Percentiles rank a stretch among this genome's conserved stretches.
Conservation (phyloP, 1,140 invertebrate species). For the Hydropsyche tenuis region DNA sequence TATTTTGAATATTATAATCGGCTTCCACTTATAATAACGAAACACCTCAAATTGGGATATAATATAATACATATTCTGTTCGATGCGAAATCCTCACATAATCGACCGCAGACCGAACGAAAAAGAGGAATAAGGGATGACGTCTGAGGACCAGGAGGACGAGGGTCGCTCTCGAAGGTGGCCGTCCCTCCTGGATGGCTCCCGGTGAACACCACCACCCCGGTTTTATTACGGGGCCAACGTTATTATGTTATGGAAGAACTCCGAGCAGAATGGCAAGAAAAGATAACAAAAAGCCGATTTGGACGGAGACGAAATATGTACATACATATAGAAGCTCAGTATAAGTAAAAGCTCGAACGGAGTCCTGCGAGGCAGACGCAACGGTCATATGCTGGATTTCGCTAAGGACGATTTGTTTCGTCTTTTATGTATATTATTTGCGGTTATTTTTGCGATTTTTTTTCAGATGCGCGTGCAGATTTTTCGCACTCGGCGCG, state of each 20-base stretch:
- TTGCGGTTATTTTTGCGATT: slow-evolving; percentile 40
- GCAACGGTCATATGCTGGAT: slow-evolving; percentile 48
- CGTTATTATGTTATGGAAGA: slow-evolving; percentile 51
- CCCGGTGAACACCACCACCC: neutral
- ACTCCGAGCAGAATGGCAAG: slow-evolving; percentile 51
- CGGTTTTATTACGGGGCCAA: slow-evolving; percentile 49
- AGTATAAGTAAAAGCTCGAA: too few relatives aligned
- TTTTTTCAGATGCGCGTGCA: neutral
- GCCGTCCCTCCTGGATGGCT: neutral
- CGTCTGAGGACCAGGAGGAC: too few relatives aligned
- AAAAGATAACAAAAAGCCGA: slow-evolving; percentile 52
- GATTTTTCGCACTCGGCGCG: neutral
- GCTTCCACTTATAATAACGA: too few relatives aligned
- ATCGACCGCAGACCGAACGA: neutral
- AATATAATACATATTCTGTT: too few relatives aligned
- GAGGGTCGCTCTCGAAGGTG: too few relatives aligned
- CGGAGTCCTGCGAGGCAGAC: too few relatives aligned
- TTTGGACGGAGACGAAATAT: slow-evolving; percentile 43
- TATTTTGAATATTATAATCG: too few relatives aligned
- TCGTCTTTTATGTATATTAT: slow-evolving; percentile 40
- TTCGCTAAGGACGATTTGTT: slow-evolving; percentile 50
- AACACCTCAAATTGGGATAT: too few relatives aligned
- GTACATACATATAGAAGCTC: neutral
- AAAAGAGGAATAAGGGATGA: too few relatives aligned
- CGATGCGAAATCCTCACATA: slow-evolving; percentile 1